A percentile compares a stretch with the other conserved stretches of the same genome.
These are phyloP conservation scores for Melanitta fusca DNA, from an alignment of 2,797 vertebrate genomes.

Conservation along the genomic window DNA sequence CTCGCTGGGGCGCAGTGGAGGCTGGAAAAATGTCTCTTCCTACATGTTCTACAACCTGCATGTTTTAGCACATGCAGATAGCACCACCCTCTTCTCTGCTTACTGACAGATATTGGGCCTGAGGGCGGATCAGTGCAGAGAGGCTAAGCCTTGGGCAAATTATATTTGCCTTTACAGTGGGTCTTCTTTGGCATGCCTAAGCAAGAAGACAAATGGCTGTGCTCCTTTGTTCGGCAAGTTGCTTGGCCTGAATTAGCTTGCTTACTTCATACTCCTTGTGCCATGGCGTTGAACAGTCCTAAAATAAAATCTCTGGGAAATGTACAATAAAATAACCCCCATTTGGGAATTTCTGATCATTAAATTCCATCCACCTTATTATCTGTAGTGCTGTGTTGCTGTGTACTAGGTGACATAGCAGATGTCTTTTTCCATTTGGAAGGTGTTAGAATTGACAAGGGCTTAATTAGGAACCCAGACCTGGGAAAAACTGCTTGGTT, in stretches of 20 bases:
- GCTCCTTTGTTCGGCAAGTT: neutral
- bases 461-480: neutral
- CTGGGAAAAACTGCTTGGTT: neutral
- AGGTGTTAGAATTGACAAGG: neutral
- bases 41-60: neutral
- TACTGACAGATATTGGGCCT: neutral
- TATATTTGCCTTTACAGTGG: neutral
- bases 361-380: neutral
- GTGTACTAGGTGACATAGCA: neutral
- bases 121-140: neutral
- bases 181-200: neutral
- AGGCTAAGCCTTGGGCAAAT: neutral
- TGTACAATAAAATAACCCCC: neutral
- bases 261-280: neutral
- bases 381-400: neutral
- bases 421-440: neutral
- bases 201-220: neutral
- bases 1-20: neutral
- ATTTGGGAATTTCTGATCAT: neutral
- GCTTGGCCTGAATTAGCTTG: neutral
- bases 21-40: neutral
- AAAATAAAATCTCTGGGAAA: neutral
- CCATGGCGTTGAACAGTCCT: neutral
- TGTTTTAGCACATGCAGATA: neutral
- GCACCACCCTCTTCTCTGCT: neutral